Conservation (phyloP, 2,113 vertebrate genomes). For the Cnemophilus loriae region DNA sequence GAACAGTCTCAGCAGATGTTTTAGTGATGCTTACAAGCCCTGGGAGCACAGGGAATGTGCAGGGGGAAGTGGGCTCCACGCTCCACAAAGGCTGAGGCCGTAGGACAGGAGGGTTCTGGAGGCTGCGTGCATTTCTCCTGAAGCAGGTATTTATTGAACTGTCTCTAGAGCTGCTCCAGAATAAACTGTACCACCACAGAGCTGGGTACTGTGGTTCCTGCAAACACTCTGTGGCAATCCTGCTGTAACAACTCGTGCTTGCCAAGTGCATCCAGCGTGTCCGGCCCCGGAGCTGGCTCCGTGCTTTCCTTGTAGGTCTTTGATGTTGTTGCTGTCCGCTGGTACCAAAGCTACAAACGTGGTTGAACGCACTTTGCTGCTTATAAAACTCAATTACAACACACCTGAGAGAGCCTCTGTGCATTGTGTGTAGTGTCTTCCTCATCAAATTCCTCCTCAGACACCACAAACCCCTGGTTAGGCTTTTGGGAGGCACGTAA, state of each 20-base stretch:
- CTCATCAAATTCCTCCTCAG: neutral
- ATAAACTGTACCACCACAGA: neutral
- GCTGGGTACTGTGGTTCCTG: neutral
- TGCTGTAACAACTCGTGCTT: neutral
- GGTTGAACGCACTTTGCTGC: constrained; percentile 9
- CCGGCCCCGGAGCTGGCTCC: neutral
- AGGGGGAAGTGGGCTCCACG: neutral
- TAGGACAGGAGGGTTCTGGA: neutral
- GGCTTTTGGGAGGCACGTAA: constrained; percentile 16
- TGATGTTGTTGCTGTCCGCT: constrained; percentile 6
- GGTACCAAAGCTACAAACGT: neutral
- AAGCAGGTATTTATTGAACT: neutral
- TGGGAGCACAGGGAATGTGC: neutral
- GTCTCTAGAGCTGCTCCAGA: neutral
- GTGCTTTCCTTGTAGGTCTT: neutral
- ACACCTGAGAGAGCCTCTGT: constrained; percentile 30
- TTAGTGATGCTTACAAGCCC: neutral
- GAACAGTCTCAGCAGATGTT: neutral
- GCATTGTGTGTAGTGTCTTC: constrained; percentile 21
- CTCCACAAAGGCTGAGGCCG: neutral
- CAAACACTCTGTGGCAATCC: neutral
- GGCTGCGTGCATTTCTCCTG: neutral
- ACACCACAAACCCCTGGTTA: neutral
- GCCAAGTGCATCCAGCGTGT: neutral
- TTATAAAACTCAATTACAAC: constrained; percentile 36